phyloP scores from a whole-genome alignment of 2,797 vertebrate genomes.

The Crax fasciolata region DNA sequence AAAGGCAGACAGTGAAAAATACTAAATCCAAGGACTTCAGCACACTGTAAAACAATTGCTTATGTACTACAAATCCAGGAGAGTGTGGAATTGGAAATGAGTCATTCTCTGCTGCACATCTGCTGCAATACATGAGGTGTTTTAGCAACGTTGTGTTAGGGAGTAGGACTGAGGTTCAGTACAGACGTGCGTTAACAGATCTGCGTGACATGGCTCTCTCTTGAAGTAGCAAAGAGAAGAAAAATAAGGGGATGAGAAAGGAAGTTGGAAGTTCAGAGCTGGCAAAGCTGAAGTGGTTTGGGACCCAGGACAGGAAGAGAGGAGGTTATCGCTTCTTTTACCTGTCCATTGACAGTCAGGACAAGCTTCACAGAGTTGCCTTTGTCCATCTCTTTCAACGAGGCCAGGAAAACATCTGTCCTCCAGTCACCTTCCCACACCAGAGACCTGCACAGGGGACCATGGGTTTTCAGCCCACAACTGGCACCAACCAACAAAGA shows the following conservation, averaged over 20 bases:
- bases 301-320: not conserved
- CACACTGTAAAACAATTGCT: not conserved
- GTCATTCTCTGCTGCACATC: accelerated
- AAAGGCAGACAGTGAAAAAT: not conserved
- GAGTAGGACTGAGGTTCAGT: not conserved
- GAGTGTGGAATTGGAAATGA: not conserved
- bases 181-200: not conserved
- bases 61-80: not conserved
- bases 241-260: not conserved
- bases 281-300: not conserved
- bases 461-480: not conserved
- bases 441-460: constrained; percentile 83
- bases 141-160: not conserved
- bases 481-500: not conserved
- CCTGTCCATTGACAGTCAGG: constrained; percentile 86
- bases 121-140: accelerated
- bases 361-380: constrained; percentile 88
- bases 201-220: accelerated
- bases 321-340: constrained; percentile 24
- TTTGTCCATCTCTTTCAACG: constrained; percentile 81
- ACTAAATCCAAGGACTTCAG: not conserved
- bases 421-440: constrained; percentile 91
- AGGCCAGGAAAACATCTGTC: constrained; percentile 81
- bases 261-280: not conserved
- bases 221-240: not conserved